Evolutionary conservation across 2,888 invertebrate species (phyloP).

Genomic region (Nasonia oneida): DNA sequence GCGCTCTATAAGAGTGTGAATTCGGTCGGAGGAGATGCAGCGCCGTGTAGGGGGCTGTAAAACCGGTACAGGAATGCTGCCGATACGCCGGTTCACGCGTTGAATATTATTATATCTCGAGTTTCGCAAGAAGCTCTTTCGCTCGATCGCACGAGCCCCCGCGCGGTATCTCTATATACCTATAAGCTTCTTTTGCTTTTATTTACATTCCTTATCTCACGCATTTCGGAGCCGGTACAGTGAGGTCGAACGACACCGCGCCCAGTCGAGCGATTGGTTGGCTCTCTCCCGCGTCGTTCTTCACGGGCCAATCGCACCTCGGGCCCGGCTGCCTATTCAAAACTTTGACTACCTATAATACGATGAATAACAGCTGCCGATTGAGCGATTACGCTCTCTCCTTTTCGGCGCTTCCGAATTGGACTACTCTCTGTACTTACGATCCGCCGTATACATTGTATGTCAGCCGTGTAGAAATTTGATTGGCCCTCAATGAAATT

Average conservation of each 20-base stretch:
- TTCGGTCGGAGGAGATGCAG: no score
- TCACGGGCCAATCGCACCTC: no score
- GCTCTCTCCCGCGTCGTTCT: no score
- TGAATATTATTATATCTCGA: no score
- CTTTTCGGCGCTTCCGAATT: constrained; percentile 2
- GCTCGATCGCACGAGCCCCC: not conserved
- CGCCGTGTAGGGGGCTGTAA: not conserved
- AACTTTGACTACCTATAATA: not conserved
- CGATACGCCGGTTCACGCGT: not conserved
- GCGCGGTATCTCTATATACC: constrained; percentile 12
- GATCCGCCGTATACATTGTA: not conserved
- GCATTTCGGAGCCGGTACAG: not conserved
- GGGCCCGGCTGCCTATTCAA: constrained; percentile 30
- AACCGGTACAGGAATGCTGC: constrained; percentile 1
- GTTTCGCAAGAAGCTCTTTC: not conserved
- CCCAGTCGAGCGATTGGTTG: no score
- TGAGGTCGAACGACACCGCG: constrained; percentile 32
- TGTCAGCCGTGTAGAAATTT: not conserved
- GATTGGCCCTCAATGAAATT: not conserved
- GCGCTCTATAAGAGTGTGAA: not conserved
- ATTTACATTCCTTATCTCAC: not conserved
- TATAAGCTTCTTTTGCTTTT: not conserved
- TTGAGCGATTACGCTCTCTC: not conserved
- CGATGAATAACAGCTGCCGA: constrained; percentile 19
- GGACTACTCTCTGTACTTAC: not conserved